Percentiles rank a stretch among this genome's conserved stretches.
Conservation (phyloP, 1,140 invertebrate species). For the Teleopsis dalmanni region DNA sequence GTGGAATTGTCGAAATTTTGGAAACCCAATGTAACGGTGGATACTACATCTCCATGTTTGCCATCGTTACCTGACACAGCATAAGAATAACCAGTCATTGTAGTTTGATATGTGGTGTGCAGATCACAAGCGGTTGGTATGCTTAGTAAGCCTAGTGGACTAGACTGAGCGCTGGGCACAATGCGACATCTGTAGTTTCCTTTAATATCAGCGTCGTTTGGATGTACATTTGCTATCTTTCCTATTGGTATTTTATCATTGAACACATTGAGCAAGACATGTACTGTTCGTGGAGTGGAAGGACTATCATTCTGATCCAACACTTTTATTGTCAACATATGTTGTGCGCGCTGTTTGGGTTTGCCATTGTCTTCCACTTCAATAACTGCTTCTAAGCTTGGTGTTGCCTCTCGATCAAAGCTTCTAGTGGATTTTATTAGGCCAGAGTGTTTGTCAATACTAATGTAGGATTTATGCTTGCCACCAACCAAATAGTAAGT, state of each 20-base stretch:
- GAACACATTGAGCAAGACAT: slow-evolving; percentile 71
- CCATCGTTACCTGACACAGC: slow-evolving; percentile 84
- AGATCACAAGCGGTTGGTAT: slow-evolving; percentile 75
- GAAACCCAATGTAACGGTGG: slow-evolving; percentile 76
- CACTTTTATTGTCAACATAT: slow-evolving; percentile 67
- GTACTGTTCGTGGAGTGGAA: slow-evolving; percentile 72
- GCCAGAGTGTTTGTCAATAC: slow-evolving; percentile 71
- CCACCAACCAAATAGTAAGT: slow-evolving; percentile 72
- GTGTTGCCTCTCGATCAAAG: slow-evolving; percentile 75
- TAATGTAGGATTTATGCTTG: slow-evolving; percentile 66
- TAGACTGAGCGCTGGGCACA: slow-evolving; percentile 50
- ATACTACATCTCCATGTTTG: slow-evolving; percentile 72
- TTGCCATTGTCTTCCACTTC: slow-evolving; percentile 84
- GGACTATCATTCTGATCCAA: slow-evolving; percentile 89
- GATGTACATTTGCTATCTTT: slow-evolving; percentile 83
- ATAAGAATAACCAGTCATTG: slow-evolving; percentile 63
- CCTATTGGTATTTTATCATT: slow-evolving; percentile 63
- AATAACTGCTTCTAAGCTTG: slow-evolving; percentile 65
- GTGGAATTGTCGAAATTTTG: slow-evolving; percentile 71
- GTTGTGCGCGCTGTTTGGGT: slow-evolving; percentile 72
- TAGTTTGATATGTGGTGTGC: slow-evolving; percentile 58
- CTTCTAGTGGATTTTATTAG: slow-evolving; percentile 67
- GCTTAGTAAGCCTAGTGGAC: slow-evolving; percentile 49
- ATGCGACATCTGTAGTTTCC: slow-evolving; percentile 84
- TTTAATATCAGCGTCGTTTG: slow-evolving; percentile 79